These are phyloP conservation scores for Drosophila quinaria DNA, from an alignment of 2,888 invertebrate genomes.

Conservation along the genomic window DNA sequence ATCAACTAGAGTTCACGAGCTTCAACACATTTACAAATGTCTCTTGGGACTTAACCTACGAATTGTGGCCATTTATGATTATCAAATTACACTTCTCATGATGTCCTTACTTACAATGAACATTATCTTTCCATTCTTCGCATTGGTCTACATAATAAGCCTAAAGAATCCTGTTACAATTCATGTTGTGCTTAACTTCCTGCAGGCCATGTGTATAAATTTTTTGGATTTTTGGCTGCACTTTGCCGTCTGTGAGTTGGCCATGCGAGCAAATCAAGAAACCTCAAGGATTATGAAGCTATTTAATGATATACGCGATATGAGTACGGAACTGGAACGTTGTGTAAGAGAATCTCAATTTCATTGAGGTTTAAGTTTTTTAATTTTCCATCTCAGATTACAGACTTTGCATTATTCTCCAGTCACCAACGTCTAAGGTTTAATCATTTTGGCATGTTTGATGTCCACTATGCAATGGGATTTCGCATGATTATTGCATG, in stretches of 20 bases:
- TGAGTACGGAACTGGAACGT: constrained; percentile 10
- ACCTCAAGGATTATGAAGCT: constrained; percentile 41
- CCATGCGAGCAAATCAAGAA: constrained; percentile 19
- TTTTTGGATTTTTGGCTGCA: constrained; percentile 57
- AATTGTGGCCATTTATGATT: constrained; percentile 34
- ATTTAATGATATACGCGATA: constrained; percentile 25
- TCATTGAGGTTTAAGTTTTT: too few species aligned
- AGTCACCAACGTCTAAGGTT: too few species aligned
- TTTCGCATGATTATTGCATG: constrained; percentile 40
- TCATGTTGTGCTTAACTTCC: background rate
- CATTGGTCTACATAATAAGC: constrained; percentile 45
- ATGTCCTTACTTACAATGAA: constrained; percentile 36
- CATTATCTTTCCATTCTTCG: constrained; percentile 36
- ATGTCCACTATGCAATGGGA: constrained; percentile 52
- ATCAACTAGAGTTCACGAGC: background rate
- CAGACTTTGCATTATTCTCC: too few species aligned
- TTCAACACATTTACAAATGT: constrained; percentile 29
- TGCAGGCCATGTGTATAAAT: constrained; percentile 32
- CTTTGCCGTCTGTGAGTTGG: constrained; percentile 49
- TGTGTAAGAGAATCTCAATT: constrained; percentile 1
- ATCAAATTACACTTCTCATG: constrained; percentile 35
- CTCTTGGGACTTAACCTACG: constrained; percentile 34
- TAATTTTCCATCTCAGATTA: too few species aligned
- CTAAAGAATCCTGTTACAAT: background rate
- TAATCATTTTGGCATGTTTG: constrained; percentile 35